Conservation (phyloP, 2,113 vertebrate genomes). For the Egretta garzetta region DNA sequence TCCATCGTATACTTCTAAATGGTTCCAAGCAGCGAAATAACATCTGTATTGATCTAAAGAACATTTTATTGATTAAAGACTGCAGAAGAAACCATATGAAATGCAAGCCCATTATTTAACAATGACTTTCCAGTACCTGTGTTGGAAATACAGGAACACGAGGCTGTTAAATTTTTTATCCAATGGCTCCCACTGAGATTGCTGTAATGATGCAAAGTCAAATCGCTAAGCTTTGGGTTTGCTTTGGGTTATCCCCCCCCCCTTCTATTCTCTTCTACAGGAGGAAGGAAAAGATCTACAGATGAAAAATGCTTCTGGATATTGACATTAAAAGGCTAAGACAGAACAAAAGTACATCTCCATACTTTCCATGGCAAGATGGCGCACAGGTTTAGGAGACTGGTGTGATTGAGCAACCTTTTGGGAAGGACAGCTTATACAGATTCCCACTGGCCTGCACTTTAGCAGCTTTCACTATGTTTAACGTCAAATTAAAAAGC, state of each 20-base stretch:
- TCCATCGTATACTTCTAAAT: constrained; percentile 30
- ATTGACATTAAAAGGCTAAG: neutral
- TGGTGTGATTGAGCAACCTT: neutral
- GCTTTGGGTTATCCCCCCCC: neutral
- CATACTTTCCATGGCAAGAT: neutral
- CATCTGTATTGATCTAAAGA: constrained; percentile 76
- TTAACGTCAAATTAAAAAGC: neutral
- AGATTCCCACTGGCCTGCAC: neutral
- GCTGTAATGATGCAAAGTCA: neutral
- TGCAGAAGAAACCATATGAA: constrained; percentile 60
- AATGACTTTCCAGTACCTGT: constrained; percentile 31
- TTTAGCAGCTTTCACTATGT: neutral
- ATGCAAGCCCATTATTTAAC: constrained; percentile 65
- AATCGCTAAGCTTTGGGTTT: neutral
- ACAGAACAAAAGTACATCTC: neutral
- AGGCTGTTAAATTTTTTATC: constrained; percentile 38
- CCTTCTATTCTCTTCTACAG: neutral
- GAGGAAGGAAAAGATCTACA: neutral
- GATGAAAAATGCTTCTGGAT: neutral
- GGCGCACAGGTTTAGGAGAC: neutral
- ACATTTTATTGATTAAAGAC: constrained; percentile 74
- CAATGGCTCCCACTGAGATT: neutral
- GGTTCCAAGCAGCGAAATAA: constrained; percentile 68
- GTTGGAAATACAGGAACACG: neutral
- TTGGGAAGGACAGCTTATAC: neutral